Conservation (phyloP, 1,140 invertebrate species). For the Heliconius hermathena region DNA sequence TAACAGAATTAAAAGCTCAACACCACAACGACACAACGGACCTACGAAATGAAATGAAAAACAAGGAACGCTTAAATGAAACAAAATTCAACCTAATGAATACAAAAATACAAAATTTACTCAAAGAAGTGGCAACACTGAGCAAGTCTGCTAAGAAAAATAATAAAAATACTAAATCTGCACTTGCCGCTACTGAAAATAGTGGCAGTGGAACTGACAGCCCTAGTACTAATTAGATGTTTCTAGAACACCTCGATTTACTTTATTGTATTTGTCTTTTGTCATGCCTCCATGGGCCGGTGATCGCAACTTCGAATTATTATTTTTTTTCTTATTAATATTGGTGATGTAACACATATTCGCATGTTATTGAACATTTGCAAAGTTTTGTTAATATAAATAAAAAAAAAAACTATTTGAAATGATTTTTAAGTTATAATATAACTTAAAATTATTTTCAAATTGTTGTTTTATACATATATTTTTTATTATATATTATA, state of each 20-base stretch:
- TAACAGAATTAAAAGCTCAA: conserved; percentile 95
- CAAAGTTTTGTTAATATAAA: too few species aligned
- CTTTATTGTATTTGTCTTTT: background rate
- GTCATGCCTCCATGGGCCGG: background rate
- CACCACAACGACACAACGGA: conserved; percentile 94
- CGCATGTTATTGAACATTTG: too few species aligned
- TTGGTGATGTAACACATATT: background rate
- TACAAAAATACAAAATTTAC: conserved; percentile 87
- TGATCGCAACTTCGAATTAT: background rate
- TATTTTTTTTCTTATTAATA: background rate
- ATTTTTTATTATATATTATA: too few species aligned
- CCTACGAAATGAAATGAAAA: conserved; percentile 91
- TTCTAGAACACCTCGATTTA: background rate
- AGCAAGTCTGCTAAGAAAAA: conserved; percentile 90
- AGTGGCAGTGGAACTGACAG: conserved; percentile 90
- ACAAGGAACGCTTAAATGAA: conserved; percentile 90
- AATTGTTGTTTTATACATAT: too few species aligned
- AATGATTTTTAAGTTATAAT: too few species aligned
- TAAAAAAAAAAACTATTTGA: too few species aligned
- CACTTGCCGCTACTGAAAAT: conserved; percentile 83
- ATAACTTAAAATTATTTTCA: too few species aligned
- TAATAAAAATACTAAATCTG: conserved; percentile 68
- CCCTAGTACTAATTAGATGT: conserved; percentile 82
- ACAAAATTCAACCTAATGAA: conserved; percentile 90
- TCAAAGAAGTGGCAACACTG: conserved; percentile 92